Evolutionary conservation across 2,797 vertebrate species (phyloP), one percentile per base, ranked within the genome.

Genomic region (Phrynocephalus guinanensis): DNA sequence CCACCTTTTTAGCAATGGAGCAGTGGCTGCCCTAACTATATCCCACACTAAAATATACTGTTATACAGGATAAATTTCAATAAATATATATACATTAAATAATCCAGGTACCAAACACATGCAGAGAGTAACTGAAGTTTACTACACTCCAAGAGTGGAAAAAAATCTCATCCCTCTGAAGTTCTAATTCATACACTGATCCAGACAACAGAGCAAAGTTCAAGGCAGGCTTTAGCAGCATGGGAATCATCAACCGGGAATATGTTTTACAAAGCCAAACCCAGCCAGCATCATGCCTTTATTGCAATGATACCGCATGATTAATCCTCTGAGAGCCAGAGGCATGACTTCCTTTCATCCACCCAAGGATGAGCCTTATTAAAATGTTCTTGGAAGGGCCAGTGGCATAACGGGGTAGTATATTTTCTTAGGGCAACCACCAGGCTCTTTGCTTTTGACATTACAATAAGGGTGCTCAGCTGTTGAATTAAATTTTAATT

Each of bases 401-500:
- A 24, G 5, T 6, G 48, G 22, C 44, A 56, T 48, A 11, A 60
- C 2, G 56, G 73, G 18, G 70, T n/a, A 22, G 28, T 50, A 87
- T 80, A 80, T 81, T 87, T 84, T 81, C 76, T 60, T 50, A 9
- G 76, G 77, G 30, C 70, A 30, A 78, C 82, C 76, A 87, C 76
- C 50, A 44, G 66, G 48, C 60, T 84, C 70, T 67, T 67, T 84
- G 66, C 70, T 88, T 44, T 76, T 85, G 48, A 77, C 70, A 52
- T 85, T 81, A 85, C 87, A 85, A 85, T 81, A 76, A 85, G 76
- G 87, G 83, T 1, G 71, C 83, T 88, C 87, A 88, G 85, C 86
- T 82, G 79, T 63, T 86, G 79, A 60, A 90, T 33, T 88, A 80
- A 91, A 84, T 88, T 92, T 87, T 85, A 92, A 91, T 83, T 24